Conservation (phyloP, 2,113 vertebrate species). For the Podilymbus podiceps region DNA sequence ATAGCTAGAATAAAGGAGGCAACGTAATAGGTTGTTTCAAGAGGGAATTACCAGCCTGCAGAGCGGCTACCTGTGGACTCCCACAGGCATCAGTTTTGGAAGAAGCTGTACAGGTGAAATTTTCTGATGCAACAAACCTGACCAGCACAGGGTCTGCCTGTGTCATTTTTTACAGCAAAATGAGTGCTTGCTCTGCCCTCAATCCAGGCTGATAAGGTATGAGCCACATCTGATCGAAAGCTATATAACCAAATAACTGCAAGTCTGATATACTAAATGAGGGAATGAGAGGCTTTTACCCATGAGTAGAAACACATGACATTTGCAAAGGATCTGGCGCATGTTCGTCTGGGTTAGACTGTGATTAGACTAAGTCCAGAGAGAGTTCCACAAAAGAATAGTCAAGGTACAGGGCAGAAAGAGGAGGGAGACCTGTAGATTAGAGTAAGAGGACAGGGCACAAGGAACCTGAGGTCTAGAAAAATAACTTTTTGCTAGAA, state of each 20-base stretch:
- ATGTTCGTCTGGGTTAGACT: accelerated
- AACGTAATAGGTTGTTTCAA: neutral
- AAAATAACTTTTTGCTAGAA: neutral
- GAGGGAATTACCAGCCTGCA: neutral
- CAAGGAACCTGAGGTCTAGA: neutral
- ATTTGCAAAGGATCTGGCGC: neutral
- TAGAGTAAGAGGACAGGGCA: neutral
- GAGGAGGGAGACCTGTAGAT: neutral
- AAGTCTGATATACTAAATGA: neutral
- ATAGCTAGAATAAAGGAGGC: neutral
- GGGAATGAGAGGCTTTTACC: neutral
- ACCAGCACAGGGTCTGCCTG: neutral
- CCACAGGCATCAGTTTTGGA: neutral
- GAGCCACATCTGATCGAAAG: neutral
- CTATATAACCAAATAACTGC: neutral
- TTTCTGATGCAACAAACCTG: neutral
- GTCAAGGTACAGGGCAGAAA: neutral
- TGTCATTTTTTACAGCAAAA: neutral
- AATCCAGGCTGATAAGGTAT: neutral
- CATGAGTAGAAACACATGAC: neutral
- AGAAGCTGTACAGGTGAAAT: neutral
- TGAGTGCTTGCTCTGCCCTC: neutral
- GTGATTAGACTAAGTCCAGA: neutral
- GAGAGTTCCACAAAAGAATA: neutral
- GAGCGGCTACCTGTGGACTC: neutral